Evolutionary conservation across 2,113 vertebrate genomes (phyloP), one percentile per base, ranked within the genome.

Genomic region (Marmota monax): DNA sequence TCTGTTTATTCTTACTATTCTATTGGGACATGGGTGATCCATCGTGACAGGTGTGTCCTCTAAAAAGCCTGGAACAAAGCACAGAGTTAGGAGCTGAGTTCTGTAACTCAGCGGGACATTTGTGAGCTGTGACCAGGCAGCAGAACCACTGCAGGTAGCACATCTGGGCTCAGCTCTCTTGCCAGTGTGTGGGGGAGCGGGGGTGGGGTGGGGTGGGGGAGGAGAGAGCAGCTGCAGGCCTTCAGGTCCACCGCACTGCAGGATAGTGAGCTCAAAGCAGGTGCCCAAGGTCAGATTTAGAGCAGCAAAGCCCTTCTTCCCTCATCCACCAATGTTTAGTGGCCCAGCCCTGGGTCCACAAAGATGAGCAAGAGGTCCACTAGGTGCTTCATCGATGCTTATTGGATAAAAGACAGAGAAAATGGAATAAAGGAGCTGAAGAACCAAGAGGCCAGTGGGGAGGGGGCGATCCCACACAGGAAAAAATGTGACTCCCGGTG

Each of bases 191-290:
- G 39, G 2, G 11, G 39, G 2, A 11, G 53, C 11, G 3, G 77
- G 29, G 45, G 45, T 45, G 45, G 45, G 45, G 45, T 45, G 45
- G 45, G 45, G 45, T 9, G 8, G 45, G 9, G 4, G 9, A 14
- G 32, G 51, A 25, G 22, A 14, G 9, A 3, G 17, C 25, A 27
- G 45, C 61, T 63, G 61, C 32, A 12, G 2, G 4, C 16, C 7
- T 0, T 1, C 56, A 70, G 78, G 73, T 11, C 16, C 0, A 11
- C 8, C 0, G 29, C n/a, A 2, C 12, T 2, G 29, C 22, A 5
- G 9, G 37, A 32, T 7, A 0, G 17, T 13, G 48, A 25, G 0
- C 2, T 12, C 51, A 20, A 5, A 48, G 12, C 51, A 37, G 23
- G 29, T 3, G 2, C n/a, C 45, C 9, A 0, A 42, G 88, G 37